These are phyloP conservation scores for Mycogona germanica DNA, from an alignment of 2,888 invertebrate genomes.

Conservation along the genomic window DNA sequence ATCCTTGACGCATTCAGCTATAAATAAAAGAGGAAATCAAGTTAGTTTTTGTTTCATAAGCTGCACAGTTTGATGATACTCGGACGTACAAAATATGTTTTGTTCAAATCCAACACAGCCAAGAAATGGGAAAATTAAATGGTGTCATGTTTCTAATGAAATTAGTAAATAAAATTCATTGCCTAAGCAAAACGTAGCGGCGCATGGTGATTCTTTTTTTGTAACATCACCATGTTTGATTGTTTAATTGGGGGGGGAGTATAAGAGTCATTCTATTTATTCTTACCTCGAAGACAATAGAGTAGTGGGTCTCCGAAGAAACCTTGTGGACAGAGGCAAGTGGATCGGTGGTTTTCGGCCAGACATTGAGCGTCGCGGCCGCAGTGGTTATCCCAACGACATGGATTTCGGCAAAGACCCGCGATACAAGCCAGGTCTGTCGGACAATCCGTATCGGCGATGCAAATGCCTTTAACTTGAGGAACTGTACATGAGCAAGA, in stretches of 20 bases:
- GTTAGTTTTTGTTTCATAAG: too few relatives aligned
- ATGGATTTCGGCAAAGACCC: constrained; percentile 21
- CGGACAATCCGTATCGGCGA: constrained; percentile 20
- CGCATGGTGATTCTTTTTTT: too few relatives aligned
- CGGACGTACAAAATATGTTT: too few relatives aligned
- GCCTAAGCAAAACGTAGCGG: too few relatives aligned
- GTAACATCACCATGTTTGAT: too few relatives aligned
- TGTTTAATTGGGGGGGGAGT: too few relatives aligned
- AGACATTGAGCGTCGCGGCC: constrained; percentile 28
- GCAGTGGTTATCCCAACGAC: constrained; percentile 44
- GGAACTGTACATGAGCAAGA: constrained; percentile 5
- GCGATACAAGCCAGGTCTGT: constrained; percentile 21
- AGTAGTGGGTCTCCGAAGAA: constrained; percentile 31
- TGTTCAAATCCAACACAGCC: too few relatives aligned
- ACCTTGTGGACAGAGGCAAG: constrained; percentile 32
- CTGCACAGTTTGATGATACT: too few relatives aligned
- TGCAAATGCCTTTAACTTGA: constrained; percentile 18
- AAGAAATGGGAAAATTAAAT: too few relatives aligned
- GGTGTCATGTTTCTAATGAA: too few relatives aligned
- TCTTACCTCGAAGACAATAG: constrained; percentile 26
- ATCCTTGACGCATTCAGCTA: constrained; percentile 24
- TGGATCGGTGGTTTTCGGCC: constrained; percentile 29
- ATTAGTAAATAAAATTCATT: too few relatives aligned
- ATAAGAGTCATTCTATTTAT: too few relatives aligned
- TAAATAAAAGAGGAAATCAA: background rate